Conservation (phyloP, 2,888 invertebrate genomes). For the Platerodrilus igneus region DNA sequence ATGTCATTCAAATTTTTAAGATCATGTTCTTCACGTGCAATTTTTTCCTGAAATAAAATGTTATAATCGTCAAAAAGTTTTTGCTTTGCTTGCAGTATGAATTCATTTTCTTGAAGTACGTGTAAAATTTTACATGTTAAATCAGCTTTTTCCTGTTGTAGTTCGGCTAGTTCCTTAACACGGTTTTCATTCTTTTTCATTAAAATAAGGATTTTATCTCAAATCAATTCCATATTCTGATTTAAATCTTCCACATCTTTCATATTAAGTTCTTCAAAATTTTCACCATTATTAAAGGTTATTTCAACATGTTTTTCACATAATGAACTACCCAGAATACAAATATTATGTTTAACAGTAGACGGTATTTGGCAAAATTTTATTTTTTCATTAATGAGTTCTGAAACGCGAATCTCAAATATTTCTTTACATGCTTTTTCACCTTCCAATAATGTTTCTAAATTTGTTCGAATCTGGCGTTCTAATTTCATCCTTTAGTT, state of each 20-base stretch:
- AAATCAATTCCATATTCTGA: constrained; percentile 25
- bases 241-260: constrained; percentile 20
- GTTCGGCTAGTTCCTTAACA: constrained; percentile 17
- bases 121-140: constrained; percentile 32
- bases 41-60: constrained; percentile 38
- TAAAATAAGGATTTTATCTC: constrained; percentile 4
- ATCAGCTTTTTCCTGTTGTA: constrained; percentile 32
- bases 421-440: constrained; percentile 24
- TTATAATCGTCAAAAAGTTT: constrained; percentile 34
- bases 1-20: constrained; percentile 1
- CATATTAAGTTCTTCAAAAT: constrained; percentile 18
- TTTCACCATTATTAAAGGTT: constrained; percentile 20
- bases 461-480: constrained; percentile 13
- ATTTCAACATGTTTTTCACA: constrained; percentile 18
- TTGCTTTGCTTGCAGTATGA: constrained; percentile 18
- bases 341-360: constrained; percentile 9
- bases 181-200: constrained; percentile 5
- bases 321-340: constrained; percentile 5
- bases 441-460: constrained; percentile 18
- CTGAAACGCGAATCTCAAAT: constrained; percentile 21
- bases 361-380: constrained; percentile 15
- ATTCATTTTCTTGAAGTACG: constrained; percentile 32
- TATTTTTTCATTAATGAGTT: constrained; percentile 20
- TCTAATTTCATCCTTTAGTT: constrained; percentile 25
- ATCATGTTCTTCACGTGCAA: constrained; percentile 2